phyloP scores from a whole-genome alignment of 2,888 invertebrate genomes.

The Arenicola marina region DNA sequence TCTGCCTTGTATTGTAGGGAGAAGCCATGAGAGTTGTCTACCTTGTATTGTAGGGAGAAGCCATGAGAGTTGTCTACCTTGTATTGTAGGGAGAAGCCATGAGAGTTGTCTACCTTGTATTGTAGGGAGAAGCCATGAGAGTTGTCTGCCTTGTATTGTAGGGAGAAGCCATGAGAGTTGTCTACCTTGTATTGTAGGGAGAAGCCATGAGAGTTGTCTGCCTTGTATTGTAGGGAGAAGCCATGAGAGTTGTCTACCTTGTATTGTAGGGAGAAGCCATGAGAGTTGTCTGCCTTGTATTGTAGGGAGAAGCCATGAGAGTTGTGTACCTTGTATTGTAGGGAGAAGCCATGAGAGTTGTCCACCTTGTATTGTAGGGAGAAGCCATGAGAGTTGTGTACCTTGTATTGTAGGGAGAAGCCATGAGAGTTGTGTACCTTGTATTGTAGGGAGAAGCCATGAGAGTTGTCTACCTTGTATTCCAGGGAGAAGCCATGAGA shows the following conservation, averaged over 20 bases:
- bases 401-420: constrained; percentile 77
- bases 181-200: constrained; percentile 79
- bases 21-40: constrained; percentile 98
- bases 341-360: constrained; percentile 94
- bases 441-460: constrained; percentile 84
- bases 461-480: constrained; percentile 90
- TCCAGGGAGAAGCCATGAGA: constrained; percentile 89
- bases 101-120: constrained; percentile 90
- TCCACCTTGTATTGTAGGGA: constrained; percentile 79
- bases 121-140: constrained; percentile 89
- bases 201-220: constrained; percentile 98
- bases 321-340: constrained; percentile 83
- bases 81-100: constrained; percentile 84
- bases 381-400: constrained; percentile 98
- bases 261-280: constrained; percentile 84
- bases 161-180: constrained; percentile 94
- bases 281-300: constrained; percentile 90
- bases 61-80: constrained; percentile 96
- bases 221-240: constrained; percentile 77
- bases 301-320: constrained; percentile 89
- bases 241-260: constrained; percentile 96
- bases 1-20: constrained; percentile 79
- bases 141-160: constrained; percentile 83
- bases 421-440: constrained; percentile 96
- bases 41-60: constrained; percentile 77